Base-by-base conservation (phyloP, 2,888 invertebrate species). In the Apamea crenata region DNA sequence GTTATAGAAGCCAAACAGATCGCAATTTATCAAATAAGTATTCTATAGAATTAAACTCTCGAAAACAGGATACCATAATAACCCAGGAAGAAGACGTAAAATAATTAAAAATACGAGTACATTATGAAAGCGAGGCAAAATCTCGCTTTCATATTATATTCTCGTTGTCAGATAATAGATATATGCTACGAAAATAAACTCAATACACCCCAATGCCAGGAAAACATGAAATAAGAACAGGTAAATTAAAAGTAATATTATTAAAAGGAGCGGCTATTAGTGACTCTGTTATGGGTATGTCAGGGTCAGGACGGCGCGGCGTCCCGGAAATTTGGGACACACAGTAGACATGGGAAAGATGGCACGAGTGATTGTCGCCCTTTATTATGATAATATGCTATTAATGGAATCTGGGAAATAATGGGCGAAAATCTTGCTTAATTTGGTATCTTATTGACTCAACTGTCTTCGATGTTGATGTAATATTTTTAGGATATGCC, bases 241-340 rank as follows among this genome's bases (percentile, higher is more conserved):
- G 65, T 75, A 82, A 86, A 82, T 82, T 82, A 87, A 83, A 87
- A 83, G 87, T 83, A 76, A 77, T 68, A 56, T 70, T 66, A 40
- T 66, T 73, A 53, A 74, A 86, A 88, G 71, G 74, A 82, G 36
- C n/a, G 88, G 75, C 77, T 88, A 87, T 87, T 88, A 73, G 80
- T 68, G 80, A 74, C 84, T 74, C 77, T 76, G 87, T 76, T 89
- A 87, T 53, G 59, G 71, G 65, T 66, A 76, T 87, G 89, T 88
- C 86, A 87, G 75, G 87, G 80, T 80, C 67, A 78, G 68, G 68
- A 67, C 21, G 32, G 47, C 59, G 61, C 21, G 32, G 47, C 59
- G 61, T 77, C 77, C 87, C 84, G 84, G 87, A 80, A 80, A 88
- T 83, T 88, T 77, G 84, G 87, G 80, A 88, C 87, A 82, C 74